These are phyloP conservation scores for Ametastegia equiseti DNA, from an alignment of 2,888 invertebrate genomes.

Conservation along the genomic window DNA sequence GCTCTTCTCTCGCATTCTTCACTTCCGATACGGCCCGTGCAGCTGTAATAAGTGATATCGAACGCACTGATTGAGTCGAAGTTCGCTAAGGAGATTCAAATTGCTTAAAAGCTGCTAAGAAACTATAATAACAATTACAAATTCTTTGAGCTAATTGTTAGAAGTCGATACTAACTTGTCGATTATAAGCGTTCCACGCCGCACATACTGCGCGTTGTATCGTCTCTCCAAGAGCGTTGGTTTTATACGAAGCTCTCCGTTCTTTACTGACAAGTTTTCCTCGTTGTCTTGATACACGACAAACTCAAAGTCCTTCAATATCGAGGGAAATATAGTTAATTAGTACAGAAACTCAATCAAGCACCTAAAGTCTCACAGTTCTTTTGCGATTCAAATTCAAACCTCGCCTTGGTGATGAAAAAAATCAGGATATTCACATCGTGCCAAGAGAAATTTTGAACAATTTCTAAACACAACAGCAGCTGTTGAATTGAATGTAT, in stretches of 20 bases:
- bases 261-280: slow-evolving; percentile 77
- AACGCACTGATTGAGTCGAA: not conserved
- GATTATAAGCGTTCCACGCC: slow-evolving; percentile 70
- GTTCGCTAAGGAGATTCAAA: not conserved
- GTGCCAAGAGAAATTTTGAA: too few relatives aligned
- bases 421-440: too few relatives aligned
- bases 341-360: not conserved
- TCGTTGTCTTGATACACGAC: slow-evolving; percentile 81
- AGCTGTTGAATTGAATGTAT: slow-evolving; percentile 32
- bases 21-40: slow-evolving; percentile 71
- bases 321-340: slow-evolving; percentile 6
- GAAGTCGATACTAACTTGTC: slow-evolving; percentile 57
- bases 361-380: not conserved
- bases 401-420: too few relatives aligned
- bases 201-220: slow-evolving; percentile 77
- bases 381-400: too few relatives aligned
- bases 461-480: slow-evolving; percentile 23
- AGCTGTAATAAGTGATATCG: slow-evolving; percentile 67
- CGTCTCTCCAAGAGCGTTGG: slow-evolving; percentile 79
- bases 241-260: slow-evolving; percentile 80
- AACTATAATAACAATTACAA: too few relatives aligned
- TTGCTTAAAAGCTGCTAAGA: not conserved
- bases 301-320: slow-evolving; percentile 83
- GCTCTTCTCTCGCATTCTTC: slow-evolving; percentile 76
- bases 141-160: too few relatives aligned